Percentiles rank a stretch among this genome's conserved stretches.
Conservation (phyloP, 92 coral and sea anemone species). For the Virgularia gustaviana region DNA sequence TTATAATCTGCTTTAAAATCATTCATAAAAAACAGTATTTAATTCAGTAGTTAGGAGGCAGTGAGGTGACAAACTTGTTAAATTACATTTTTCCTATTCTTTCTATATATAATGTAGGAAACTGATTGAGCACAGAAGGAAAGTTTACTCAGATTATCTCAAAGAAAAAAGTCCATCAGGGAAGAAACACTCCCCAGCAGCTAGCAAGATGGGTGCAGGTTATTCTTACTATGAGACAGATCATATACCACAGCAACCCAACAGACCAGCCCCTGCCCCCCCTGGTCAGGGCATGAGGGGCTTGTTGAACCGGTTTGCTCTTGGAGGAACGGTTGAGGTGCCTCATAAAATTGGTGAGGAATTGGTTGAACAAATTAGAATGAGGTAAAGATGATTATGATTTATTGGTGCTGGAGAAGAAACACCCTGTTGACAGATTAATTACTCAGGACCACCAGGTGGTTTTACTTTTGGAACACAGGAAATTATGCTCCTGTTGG, state of each 20-base stretch:
- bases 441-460: too few relatives aligned
- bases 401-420: too few relatives aligned
- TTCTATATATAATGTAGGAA: too few relatives aligned
- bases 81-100: not conserved
- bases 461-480: too few relatives aligned
- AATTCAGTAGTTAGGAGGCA: not conserved
- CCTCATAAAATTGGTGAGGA: constrained; percentile 17
- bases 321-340: constrained; percentile 15
- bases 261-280: constrained; percentile 59
- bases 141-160: constrained; percentile 21
- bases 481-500: too few relatives aligned
- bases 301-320: constrained; percentile 26
- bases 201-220: constrained; percentile 28
- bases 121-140: constrained; percentile 48
- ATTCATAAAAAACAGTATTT: not conserved
- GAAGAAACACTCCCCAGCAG: constrained; percentile 30
- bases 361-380: constrained; percentile 25
- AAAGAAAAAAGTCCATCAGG: constrained; percentile 27
- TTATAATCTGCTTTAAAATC: not conserved
- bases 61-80: not conserved
- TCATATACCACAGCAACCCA: constrained; percentile 55
- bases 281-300: constrained; percentile 17
- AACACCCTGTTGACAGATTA: too few relatives aligned
- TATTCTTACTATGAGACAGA: not conserved
- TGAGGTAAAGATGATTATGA: constrained; percentile 7